Conservation (phyloP, 2,888 invertebrate species). For the Cheilosia soror region DNA sequence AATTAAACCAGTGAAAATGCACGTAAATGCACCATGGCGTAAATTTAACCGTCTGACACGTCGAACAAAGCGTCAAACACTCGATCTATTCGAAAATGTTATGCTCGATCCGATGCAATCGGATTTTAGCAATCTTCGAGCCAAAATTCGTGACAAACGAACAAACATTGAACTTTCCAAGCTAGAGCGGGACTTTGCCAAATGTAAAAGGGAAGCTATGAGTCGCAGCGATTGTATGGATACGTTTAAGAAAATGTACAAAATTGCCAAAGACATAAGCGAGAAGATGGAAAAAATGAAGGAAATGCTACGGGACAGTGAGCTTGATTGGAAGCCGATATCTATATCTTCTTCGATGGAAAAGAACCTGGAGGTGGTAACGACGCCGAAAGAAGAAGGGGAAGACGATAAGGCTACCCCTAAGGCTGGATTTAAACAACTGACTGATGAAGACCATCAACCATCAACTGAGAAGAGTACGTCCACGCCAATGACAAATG, state of each 20-base stretch:
- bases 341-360: conserved; percentile 76
- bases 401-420: background rate
- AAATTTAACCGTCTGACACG: background rate
- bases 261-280: conserved; percentile 80
- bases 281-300: conserved; percentile 81
- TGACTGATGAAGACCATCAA: too few species aligned
- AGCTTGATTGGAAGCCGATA: conserved; percentile 65
- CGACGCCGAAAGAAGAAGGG: background rate
- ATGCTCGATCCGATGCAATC: conserved; percentile 63
- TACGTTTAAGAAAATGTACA: conserved; percentile 80
- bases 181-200: conserved; percentile 79
- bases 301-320: conserved; percentile 79
- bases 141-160: conserved; percentile 80
- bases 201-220: conserved; percentile 79
- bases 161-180: conserved; percentile 78
- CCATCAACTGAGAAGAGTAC: too few species aligned
- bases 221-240: conserved; percentile 79
- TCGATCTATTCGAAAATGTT: background rate
- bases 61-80: background rate
- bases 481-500: too few species aligned
- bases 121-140: conserved; percentile 78
- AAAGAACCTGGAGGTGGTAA: conserved; percentile 4
- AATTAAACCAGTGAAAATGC: background rate
- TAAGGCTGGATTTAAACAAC: too few species aligned
- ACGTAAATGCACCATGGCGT: background rate